These are phyloP conservation scores for Myathropa florea DNA, from an alignment of 2,888 invertebrate species.

Conservation along the genomic window DNA sequence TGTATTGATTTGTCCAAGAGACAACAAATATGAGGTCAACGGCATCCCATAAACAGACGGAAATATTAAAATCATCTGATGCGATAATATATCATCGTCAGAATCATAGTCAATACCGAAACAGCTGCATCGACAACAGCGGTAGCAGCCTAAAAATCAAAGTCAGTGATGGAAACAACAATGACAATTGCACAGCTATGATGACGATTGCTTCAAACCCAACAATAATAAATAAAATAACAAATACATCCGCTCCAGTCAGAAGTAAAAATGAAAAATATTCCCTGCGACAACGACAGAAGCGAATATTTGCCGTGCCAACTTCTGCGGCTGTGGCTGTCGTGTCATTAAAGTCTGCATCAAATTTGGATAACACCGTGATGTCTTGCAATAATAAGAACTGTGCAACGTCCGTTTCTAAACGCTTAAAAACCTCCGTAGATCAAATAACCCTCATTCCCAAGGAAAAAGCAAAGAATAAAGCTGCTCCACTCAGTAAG, in stretches of 20 bases:
- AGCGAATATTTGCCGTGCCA: slow-evolving; percentile 79
- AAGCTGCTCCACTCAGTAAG: slow-evolving; percentile 90
- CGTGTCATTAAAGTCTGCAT: slow-evolving; percentile 20
- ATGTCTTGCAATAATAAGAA: neutral
- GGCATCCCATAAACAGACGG: slow-evolving; percentile 55
- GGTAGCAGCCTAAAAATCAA: slow-evolving; percentile 42
- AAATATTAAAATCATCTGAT: slow-evolving; percentile 48
- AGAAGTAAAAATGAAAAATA: slow-evolving; percentile 83
- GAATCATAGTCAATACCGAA: slow-evolving; percentile 45
- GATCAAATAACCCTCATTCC: slow-evolving; percentile 10
- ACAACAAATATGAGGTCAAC: slow-evolving; percentile 59
- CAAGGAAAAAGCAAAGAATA: slow-evolving; percentile 84
- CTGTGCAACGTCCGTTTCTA: slow-evolving; percentile 9
- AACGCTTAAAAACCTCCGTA: slow-evolving; percentile 48
- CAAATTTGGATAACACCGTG: neutral
- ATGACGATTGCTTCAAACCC: slow-evolving; percentile 70
- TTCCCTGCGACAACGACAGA: slow-evolving; percentile 85
- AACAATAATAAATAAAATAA: slow-evolving; percentile 72
- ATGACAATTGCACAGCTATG: slow-evolving; percentile 54
- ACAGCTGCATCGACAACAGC: slow-evolving; percentile 41
- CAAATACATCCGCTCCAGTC: slow-evolving; percentile 72
- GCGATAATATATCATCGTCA: slow-evolving; percentile 47
- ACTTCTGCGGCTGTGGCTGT: slow-evolving; percentile 25
- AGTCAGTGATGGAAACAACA: slow-evolving; percentile 70
- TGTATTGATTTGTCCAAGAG: neutral